Percentiles rank a stretch among this genome's conserved stretches.
Evolutionary conservation across 2,113 vertebrate species (phyloP).

Genomic region (Pedetes capensis): DNA sequence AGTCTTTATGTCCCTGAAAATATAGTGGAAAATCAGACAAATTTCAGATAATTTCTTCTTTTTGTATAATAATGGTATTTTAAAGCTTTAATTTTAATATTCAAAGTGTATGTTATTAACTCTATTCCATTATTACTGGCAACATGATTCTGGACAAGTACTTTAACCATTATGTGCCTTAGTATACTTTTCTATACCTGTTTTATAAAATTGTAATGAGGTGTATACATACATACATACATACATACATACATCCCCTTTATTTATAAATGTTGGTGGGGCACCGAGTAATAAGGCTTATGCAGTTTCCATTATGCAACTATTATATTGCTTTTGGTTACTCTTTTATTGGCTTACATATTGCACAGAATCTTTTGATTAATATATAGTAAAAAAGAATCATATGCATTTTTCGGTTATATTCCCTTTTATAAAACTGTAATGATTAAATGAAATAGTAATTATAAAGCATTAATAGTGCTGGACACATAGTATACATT

Average conservation of each 20-base stretch:
- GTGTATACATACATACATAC: too few species aligned
- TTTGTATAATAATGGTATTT: not conserved
- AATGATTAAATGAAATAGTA: constrained; percentile 31
- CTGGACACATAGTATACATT: not conserved
- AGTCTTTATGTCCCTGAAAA: not conserved
- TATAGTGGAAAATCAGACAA: not conserved
- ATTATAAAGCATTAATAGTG: not conserved
- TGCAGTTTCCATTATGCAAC: too few species aligned
- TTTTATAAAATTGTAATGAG: constrained; percentile 22
- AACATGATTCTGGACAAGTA: not conserved
- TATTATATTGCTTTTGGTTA: too few species aligned
- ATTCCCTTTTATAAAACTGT: constrained; percentile 18
- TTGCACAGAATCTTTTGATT: too few species aligned
- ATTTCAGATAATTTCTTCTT: not conserved
- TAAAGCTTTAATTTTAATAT: constrained; percentile 47
- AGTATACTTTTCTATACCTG: not conserved
- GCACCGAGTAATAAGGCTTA: too few species aligned
- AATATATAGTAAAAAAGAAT: too few species aligned
- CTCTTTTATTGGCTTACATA: too few species aligned
- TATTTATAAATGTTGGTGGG: too few species aligned
- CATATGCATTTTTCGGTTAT: too few species aligned
- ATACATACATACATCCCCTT: too few species aligned
- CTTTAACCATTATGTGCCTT: not conserved
- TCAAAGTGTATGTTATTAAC: constrained; percentile 26
- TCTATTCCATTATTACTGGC: not conserved